Percentiles rank a stretch among this genome's conserved stretches.
Evolutionary conservation across 2,888 invertebrate genomes (phyloP).

Genomic region (Drosophila prolongata): DNA sequence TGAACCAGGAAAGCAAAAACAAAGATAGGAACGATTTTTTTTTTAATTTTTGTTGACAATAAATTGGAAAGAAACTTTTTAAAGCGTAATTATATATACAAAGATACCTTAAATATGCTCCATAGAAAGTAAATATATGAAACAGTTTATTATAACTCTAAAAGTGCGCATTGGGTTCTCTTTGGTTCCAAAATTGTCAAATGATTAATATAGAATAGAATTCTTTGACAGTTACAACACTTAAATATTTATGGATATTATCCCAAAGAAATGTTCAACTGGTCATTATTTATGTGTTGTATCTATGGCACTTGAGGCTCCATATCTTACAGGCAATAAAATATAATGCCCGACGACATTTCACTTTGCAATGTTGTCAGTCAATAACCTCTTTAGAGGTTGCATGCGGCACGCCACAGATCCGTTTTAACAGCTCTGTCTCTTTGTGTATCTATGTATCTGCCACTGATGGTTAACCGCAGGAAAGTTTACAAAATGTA

Average conservation of each 20-base stretch:
- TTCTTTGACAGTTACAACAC: not conserved
- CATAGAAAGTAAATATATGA: too few relatives aligned
- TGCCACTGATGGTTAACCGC: conserved; percentile 8
- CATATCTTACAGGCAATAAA: conserved; percentile 1
- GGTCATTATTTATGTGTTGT: conserved; percentile 3
- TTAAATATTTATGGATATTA: too few relatives aligned
- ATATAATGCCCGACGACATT: conserved; percentile 7
- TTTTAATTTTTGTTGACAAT: not conserved
- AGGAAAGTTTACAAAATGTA: conserved; percentile 18
- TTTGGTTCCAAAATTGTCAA: too few relatives aligned
- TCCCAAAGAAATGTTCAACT: not conserved
- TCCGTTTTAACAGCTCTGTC: conserved; percentile 36
- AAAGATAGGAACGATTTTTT: too few relatives aligned
- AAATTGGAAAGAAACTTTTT: too few relatives aligned
- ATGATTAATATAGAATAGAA: too few relatives aligned
- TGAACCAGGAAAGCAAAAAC: not conserved
- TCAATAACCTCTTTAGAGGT: conserved; percentile 49
- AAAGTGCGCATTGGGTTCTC: too few relatives aligned
- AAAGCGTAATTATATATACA: too few relatives aligned
- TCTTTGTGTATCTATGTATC: conserved; percentile 14
- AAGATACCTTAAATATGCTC: too few relatives aligned
- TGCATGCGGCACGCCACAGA: conserved; percentile 59
- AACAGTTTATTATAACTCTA: too few relatives aligned
- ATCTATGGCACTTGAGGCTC: conserved; percentile 1
- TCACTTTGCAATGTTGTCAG: conserved; percentile 21